phyloP scores from a whole-genome alignment of 1,140 invertebrate species.

The Pogonognathellus flavescens region DNA sequence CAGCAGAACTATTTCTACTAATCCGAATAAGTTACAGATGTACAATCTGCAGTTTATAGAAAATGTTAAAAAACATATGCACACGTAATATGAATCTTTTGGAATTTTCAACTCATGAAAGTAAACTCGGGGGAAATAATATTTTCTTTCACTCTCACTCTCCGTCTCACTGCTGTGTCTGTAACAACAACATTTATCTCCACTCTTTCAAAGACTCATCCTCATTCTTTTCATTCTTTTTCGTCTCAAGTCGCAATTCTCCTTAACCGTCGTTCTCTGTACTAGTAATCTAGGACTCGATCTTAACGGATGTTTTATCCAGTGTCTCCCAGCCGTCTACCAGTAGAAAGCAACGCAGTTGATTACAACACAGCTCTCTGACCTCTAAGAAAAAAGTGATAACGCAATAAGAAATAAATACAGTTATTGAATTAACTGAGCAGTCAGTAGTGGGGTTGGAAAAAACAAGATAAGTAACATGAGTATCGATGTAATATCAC shows the following conservation, averaged over 20 bases:
- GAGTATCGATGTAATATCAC: too few relatives aligned
- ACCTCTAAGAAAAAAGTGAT: too few relatives aligned
- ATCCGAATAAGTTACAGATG: background rate
- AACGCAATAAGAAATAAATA: too few relatives aligned
- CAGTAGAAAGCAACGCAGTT: background rate
- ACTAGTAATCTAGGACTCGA: background rate
- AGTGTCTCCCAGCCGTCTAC: conserved; percentile 25
- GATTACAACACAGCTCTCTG: too few relatives aligned
- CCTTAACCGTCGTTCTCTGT: background rate
- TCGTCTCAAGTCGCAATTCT: background rate
- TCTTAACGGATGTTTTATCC: conserved; percentile 6
- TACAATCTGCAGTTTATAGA: background rate
- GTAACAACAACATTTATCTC: too few relatives aligned
- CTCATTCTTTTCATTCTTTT: background rate
- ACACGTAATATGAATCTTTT: background rate
- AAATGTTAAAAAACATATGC: background rate
- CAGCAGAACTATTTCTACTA: background rate
- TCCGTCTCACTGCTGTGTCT: conserved; percentile 17
- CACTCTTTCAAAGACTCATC: too few relatives aligned
- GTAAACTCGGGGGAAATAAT: conserved; percentile 30
- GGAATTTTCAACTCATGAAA: conserved; percentile 14
- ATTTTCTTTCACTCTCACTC: conserved; percentile 23
- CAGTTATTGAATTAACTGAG: too few relatives aligned
- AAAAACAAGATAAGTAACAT: too few relatives aligned
- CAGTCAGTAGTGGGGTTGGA: background rate